Base-by-base conservation (phyloP, 2,113 vertebrate genomes). In the Calypte anna region DNA sequence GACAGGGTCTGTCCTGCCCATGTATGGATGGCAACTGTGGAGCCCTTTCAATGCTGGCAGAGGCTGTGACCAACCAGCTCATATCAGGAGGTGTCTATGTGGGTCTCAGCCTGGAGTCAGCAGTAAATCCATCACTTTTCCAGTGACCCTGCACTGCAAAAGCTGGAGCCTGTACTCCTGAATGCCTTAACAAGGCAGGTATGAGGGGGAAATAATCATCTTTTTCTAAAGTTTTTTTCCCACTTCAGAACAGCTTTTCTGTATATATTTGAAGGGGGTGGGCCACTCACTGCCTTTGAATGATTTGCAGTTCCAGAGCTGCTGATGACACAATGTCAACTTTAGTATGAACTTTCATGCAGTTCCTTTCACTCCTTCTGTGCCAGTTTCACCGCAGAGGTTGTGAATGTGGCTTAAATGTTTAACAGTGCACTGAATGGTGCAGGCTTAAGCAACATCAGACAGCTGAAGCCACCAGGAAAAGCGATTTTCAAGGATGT, bases 21-120 rank as follows among this genome's bases (percentile, higher is more conserved):
- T 0, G 0, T 6, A 0, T 3, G 17, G 33, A 0, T 3, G 17
- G 33, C 27, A 74, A 48, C 7, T 7, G 7, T 14, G 15, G 61
- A 18, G 59, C 22, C 10, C 46, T 50, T 57, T 23, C 18, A 48
- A 48, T 48, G 46, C 20, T 21, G 46, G 27, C 14, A 40, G 25
- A 33, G 17, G 24, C 31, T 51, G 30, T 36, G 76, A 70, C 23
- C 63, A 51, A 38, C 11, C 36, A 25, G 23, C 25, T 14, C 43
- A 30, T 12, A 33, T 16, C 51, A 82, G 63, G 27, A 38, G 23
- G 28, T 12, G 24, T 66, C 66, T 28, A 14, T 12, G 13, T 16
- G 25, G n/a, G 31, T 31, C 9, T 59, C 53, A 48, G 36, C 33
- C 38, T 9, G 28, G 31, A 51, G 23, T 28, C 23, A 64, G n/a